Percentiles rank a stretch among this genome's conserved stretches.
Conservation (phyloP, 2,797 vertebrate species). For the Cygnus olor region DNA sequence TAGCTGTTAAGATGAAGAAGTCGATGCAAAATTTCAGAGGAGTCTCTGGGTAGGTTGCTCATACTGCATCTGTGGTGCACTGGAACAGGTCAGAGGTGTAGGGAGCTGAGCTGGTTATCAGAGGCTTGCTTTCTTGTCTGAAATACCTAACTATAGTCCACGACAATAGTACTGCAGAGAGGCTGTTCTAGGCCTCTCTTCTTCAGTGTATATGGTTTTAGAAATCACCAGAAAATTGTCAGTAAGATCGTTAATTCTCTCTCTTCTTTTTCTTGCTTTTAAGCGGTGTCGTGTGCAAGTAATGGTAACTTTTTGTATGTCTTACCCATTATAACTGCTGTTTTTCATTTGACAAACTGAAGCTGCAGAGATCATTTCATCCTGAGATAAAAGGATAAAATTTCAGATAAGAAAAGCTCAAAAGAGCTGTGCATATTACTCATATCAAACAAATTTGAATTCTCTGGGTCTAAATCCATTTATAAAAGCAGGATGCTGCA, state of each 20-base stretch:
- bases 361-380: constrained; percentile 43
- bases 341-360: constrained; percentile 33
- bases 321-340: not conserved
- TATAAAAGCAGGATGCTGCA: not conserved
- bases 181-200: not conserved
- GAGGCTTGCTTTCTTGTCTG: not conserved
- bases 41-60: not conserved
- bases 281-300: not conserved
- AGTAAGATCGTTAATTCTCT: constrained; percentile 30
- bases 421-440: constrained; percentile 14
- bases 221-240: constrained; percentile 23
- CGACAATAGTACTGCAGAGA: not conserved
- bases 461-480: not conserved
- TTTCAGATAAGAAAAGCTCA: constrained; percentile 28
- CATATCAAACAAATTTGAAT: constrained; percentile 40
- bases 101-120: not conserved
- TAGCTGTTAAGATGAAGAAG: not conserved
- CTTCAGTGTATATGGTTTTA: not conserved
- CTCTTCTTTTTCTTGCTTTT: constrained; percentile 26
- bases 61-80: not conserved
- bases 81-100: not conserved
- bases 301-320: not conserved
- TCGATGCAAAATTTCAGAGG: not conserved
- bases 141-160: not conserved
- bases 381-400: constrained; percentile 49